Evolutionary conservation across 1,140 invertebrate species (phyloP), one percentile per base, ranked within the genome.

Genomic region (Euura saliciscinereae): DNA sequence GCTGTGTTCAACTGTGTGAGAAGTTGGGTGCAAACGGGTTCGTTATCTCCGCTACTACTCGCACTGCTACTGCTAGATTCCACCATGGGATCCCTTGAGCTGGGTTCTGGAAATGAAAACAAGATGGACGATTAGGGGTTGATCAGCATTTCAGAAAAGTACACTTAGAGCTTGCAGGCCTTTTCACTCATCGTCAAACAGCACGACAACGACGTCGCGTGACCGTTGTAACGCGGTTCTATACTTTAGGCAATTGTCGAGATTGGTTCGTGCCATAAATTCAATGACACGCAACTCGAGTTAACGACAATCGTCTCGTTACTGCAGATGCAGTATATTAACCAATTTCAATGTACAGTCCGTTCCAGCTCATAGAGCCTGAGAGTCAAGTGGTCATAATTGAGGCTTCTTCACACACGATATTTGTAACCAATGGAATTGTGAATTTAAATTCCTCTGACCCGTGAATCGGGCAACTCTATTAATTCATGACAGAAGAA

Each of bases 41-140:
- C 86, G 66, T 86, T 87, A 69, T 81, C 83, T 11, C 86, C 82
- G 10, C 85, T 86, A 65, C 85, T 85, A 43, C 83, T 86, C 7
- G 13, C 66, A 45, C 85, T 84, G 65, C 85, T 86, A 72, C 82
- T 86, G 6, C 83, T 86, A 10, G 84, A 84, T 72, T 87, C 86
- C 42, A 87, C 82, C 86, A 87, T 87, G 51, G 86, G 86, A 79
- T 87, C 86, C 44, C 86, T 79, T 42, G 86, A 87, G 74, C 83
- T 87, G 8, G 86, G 85, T 74, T 87, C 86, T 87, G 69, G 44
- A 78, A 77, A 59, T 4, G 0, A 28, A 28, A 28, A 28, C 28
- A 28, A 28, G 28, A 28, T 28, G 28, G 28, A 28, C 28, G 28
- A 28, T 28, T 28, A 28, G 28, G 28, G 28, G 28, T 28, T 28